phyloP scores from a whole-genome alignment of 2,888 invertebrate species.

The Agriopis marginaria region DNA sequence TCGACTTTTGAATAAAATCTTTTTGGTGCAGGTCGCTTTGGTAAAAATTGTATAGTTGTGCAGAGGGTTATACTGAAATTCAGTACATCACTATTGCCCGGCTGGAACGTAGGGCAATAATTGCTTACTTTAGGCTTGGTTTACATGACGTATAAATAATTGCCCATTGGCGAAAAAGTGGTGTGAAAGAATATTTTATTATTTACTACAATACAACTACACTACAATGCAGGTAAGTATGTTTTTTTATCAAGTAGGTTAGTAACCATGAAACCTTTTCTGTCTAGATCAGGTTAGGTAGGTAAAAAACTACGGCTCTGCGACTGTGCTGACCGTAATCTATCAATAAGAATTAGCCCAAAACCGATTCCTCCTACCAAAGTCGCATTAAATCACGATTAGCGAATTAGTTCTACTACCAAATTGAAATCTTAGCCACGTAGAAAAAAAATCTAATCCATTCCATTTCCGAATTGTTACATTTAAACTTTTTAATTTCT shows the following conservation, averaged over 20 bases:
- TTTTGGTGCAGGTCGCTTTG: too few species aligned
- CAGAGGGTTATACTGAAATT: too few species aligned
- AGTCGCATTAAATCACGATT: constrained; percentile 48
- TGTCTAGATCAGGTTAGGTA: not conserved
- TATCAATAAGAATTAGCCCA: constrained; percentile 29
- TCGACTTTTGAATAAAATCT: too few species aligned
- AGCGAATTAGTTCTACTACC: constrained; percentile 63
- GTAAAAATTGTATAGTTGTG: too few species aligned
- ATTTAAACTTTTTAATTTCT: constrained; percentile 72
- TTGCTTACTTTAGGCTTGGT: too few species aligned
- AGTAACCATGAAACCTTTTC: too few species aligned
- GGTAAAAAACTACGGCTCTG: not conserved
- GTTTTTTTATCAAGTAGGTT: not conserved
- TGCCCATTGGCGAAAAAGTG: too few species aligned
- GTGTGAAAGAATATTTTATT: too few species aligned
- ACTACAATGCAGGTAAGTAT: not conserved
- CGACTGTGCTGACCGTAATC: not conserved
- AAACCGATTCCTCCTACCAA: constrained; percentile 13
- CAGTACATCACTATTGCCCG: too few species aligned
- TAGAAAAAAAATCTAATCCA: constrained; percentile 47
- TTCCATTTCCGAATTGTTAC: constrained; percentile 66
- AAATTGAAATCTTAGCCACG: constrained; percentile 46
- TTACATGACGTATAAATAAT: too few species aligned
- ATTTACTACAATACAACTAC: too few species aligned
- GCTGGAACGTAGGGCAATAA: too few species aligned